phyloP scores from a whole-genome alignment of 2,797 vertebrate species.

The Simalia tracyae region DNA sequence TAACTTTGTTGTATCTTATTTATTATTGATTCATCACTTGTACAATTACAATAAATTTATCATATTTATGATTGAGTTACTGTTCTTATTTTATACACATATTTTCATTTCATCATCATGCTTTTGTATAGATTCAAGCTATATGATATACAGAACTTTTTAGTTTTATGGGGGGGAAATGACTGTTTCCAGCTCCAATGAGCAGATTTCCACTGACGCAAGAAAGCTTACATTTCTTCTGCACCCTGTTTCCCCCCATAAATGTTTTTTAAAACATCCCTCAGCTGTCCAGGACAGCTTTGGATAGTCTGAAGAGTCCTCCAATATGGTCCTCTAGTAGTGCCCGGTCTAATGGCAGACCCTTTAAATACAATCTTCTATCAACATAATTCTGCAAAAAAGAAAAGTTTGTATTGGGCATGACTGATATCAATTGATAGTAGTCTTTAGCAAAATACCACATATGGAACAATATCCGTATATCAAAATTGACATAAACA shows the following conservation, averaged over 20 bases:
- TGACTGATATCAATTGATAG: neutral
- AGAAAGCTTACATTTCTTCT: neutral
- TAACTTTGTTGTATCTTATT: neutral
- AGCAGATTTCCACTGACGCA: neutral
- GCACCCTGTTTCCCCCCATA: neutral
- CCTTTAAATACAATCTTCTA: neutral
- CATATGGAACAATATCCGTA: neutral
- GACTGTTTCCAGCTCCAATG: neutral
- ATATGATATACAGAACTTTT: neutral
- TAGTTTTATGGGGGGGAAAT: neutral
- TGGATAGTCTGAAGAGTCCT: neutral
- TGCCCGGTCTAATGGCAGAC: neutral
- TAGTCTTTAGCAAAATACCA: neutral
- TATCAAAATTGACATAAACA: neutral
- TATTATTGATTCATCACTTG: neutral
- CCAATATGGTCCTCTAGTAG: neutral
- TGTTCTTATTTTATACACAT: neutral
- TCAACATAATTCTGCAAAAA: neutral
- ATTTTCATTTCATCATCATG: neutral
- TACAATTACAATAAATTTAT: neutral
- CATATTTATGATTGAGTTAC: neutral
- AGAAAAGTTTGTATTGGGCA: neutral
- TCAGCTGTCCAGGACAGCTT: neutral
- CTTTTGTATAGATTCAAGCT: neutral
- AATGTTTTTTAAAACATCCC: too few species aligned